These are phyloP conservation scores for Edolisoma coerulescens DNA, from an alignment of 2,113 vertebrate species.

Conservation along the genomic window DNA sequence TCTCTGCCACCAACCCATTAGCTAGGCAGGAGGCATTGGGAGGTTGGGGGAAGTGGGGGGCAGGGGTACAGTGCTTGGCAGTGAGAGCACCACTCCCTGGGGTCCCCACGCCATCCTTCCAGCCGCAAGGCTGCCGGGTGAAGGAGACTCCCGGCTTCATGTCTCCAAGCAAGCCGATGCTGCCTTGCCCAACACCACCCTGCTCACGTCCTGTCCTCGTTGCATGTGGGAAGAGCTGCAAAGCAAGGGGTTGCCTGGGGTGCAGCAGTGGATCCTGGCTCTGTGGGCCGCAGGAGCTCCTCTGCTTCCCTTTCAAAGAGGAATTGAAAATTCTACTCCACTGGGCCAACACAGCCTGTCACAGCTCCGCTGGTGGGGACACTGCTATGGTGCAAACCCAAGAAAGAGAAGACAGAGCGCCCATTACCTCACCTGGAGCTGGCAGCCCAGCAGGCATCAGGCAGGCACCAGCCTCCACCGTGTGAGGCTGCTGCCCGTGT, in stretches of 20 bases:
- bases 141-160: neutral
- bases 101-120: accelerated
- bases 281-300: neutral
- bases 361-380: neutral
- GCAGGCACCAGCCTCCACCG: neutral
- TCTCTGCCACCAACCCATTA: neutral
- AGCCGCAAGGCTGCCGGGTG: accelerated
- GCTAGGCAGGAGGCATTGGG: neutral
- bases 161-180: neutral
- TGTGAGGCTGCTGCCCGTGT: neutral
- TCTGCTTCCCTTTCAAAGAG: neutral
- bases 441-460: neutral
- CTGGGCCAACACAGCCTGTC: accelerated
- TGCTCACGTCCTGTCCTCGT: accelerated
- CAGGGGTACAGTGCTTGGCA: neutral
- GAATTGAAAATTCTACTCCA: neutral
- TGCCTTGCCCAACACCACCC: neutral
- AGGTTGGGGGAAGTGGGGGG: neutral
- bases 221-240: neutral
- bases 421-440: neutral
- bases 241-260: neutral
- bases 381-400: neutral
- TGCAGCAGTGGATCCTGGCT: neutral
- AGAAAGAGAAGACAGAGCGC: neutral
- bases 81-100: accelerated